Percentiles rank a stretch among this genome's conserved stretches.
Conservation (phyloP, 2,888 invertebrate genomes). For the Hydraecia micacea region DNA sequence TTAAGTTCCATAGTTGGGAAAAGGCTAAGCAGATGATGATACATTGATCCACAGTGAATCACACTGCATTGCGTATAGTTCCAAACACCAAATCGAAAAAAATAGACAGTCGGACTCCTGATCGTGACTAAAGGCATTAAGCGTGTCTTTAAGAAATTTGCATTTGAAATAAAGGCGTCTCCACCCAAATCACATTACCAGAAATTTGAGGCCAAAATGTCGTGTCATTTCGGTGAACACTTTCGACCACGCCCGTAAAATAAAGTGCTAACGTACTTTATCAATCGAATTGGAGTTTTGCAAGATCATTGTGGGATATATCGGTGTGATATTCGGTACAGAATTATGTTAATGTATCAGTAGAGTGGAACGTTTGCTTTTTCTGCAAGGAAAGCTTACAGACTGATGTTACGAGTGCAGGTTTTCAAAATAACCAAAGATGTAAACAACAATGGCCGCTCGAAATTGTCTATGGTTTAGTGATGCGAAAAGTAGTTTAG, state of each 20-base stretch:
- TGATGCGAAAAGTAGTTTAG: background rate
- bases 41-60: conserved; percentile 8
- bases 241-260: conserved; percentile 70
- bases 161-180: conserved; percentile 69
- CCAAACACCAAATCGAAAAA: conserved; percentile 21
- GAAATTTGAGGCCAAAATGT: conserved; percentile 65
- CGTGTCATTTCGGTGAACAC: conserved; percentile 67
- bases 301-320: conserved; percentile 71
- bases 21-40: background rate
- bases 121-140: conserved; percentile 69
- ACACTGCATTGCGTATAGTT: conserved; percentile 21
- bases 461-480: background rate
- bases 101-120: conserved; percentile 44
- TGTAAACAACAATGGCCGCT: background rate
- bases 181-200: conserved; percentile 69
- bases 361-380: background rate
- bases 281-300: conserved; percentile 71
- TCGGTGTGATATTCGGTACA: conserved; percentile 16
- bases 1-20: background rate
- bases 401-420: background rate
- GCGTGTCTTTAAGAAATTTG: conserved; percentile 72
- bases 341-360: background rate
- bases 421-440: background rate
- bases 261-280: conserved; percentile 73
- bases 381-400: background rate